Percentiles rank a stretch among this genome's conserved stretches.
These are phyloP conservation scores for Druon quercuslanigerum DNA, from an alignment of 1,140 invertebrate genomes.

Conservation along the genomic window DNA sequence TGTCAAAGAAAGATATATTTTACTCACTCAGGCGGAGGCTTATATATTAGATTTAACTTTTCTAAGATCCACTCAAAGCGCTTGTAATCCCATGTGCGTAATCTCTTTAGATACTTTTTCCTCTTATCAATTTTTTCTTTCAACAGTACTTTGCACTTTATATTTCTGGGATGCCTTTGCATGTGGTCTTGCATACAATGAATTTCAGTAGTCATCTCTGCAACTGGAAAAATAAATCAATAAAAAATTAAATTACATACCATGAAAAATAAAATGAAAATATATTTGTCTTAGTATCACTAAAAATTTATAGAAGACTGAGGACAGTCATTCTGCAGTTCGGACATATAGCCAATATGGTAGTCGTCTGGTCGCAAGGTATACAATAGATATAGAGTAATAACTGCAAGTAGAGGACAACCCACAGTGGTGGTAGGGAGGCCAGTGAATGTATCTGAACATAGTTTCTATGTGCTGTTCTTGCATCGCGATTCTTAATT, in stretches of 20 bases:
- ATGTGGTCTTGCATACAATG: slow-evolving; percentile 76
- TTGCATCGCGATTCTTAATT: no score
- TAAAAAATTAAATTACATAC: no score
- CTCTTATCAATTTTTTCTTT: slow-evolving; percentile 86
- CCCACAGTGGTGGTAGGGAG: no score
- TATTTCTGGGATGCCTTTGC: slow-evolving; percentile 75
- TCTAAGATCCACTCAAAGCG: slow-evolving; percentile 92
- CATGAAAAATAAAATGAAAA: no score
- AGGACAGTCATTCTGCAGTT: no score
- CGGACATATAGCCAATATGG: background rate
- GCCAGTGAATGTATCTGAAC: no score
- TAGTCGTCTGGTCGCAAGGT: background rate
- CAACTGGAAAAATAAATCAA: slow-evolving; percentile 71
- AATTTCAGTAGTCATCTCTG: slow-evolving; percentile 77
- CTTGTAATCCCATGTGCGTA: slow-evolving; percentile 86
- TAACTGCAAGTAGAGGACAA: no score
- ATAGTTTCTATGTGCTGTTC: no score
- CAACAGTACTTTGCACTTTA: slow-evolving; percentile 74
- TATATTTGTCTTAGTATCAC: no score
- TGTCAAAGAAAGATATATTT: background rate
- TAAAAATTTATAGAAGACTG: no score
- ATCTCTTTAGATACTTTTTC: slow-evolving; percentile 81
- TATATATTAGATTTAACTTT: slow-evolving; percentile 86
- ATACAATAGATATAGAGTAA: no score
- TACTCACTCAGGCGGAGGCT: slow-evolving; percentile 79